These are phyloP conservation scores for Tetranychus piercei DNA, from an alignment of 2,888 invertebrate genomes.

Conservation along the genomic window DNA sequence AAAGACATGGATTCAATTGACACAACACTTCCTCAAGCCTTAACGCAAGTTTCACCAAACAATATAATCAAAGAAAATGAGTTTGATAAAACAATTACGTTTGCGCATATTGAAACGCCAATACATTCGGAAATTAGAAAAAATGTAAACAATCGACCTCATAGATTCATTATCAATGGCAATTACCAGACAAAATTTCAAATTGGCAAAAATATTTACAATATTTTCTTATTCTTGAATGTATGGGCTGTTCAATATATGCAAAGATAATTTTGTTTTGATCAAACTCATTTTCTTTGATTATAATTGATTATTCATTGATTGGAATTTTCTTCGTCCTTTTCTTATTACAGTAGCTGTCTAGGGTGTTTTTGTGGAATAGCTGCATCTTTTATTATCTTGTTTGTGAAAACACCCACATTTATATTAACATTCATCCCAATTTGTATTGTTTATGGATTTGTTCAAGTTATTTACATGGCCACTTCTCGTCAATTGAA, in stretches of 20 bases:
- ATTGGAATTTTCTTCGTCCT: too few relatives aligned
- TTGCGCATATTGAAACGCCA: too few relatives aligned
- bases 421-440: constrained; percentile 54
- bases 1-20: constrained; percentile 49
- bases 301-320: too few relatives aligned
- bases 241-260: too few relatives aligned
- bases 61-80: not conserved
- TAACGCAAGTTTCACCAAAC: not conserved
- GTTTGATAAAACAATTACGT: not conserved
- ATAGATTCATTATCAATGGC: too few relatives aligned
- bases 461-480: constrained; percentile 40
- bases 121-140: too few relatives aligned
- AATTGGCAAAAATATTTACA: too few relatives aligned
- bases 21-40: constrained; percentile 44
- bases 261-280: not conserved
- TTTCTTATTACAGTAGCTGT: not conserved
- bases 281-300: not conserved
- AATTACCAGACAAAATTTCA: too few relatives aligned
- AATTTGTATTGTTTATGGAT: constrained; percentile 48
- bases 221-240: too few relatives aligned
- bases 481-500: constrained; percentile 54
- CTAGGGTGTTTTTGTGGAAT: not conserved
- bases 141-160: too few relatives aligned
- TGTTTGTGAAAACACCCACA: constrained; percentile 44
- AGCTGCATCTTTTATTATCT: not conserved